These are phyloP conservation scores for Odontomyia ornata DNA, from an alignment of 2,888 invertebrate species.

Conservation along the genomic window DNA sequence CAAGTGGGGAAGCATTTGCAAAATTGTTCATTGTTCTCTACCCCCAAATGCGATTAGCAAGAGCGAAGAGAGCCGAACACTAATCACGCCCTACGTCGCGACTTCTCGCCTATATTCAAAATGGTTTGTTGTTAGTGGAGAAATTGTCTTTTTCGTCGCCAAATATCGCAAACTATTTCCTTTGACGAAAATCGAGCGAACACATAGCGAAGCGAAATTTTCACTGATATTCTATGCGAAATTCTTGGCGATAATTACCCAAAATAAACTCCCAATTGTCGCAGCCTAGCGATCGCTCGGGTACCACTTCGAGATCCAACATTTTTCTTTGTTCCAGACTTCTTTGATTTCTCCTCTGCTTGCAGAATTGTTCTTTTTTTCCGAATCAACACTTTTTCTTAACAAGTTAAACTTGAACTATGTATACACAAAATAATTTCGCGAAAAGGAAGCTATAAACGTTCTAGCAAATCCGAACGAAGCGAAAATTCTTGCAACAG, in stretches of 20 bases:
- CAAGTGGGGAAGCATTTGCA: not conserved
- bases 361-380: too few relatives aligned
- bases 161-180: not conserved
- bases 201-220: constrained; percentile 54
- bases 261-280: constrained; percentile 98
- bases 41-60: not conserved
- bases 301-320: constrained; percentile 96
- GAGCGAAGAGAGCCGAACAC: not conserved
- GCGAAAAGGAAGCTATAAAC: not conserved
- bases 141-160: constrained; percentile 12
- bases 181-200: not conserved
- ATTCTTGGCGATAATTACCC: constrained; percentile 71
- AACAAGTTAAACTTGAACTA: too few relatives aligned
- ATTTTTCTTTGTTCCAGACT: constrained; percentile 66
- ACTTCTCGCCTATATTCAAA: not conserved
- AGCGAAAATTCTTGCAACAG: not conserved
- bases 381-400: not conserved
- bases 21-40: not conserved
- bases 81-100: not conserved
- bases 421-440: too few relatives aligned
- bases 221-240: constrained; percentile 42
- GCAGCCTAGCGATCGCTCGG: constrained; percentile 93
- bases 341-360: not conserved
- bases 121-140: constrained; percentile 25
- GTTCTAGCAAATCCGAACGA: too few relatives aligned